phyloP scores from a whole-genome alignment of 2,888 invertebrate species.

The Caenorhabditis macrosperma region DNA sequence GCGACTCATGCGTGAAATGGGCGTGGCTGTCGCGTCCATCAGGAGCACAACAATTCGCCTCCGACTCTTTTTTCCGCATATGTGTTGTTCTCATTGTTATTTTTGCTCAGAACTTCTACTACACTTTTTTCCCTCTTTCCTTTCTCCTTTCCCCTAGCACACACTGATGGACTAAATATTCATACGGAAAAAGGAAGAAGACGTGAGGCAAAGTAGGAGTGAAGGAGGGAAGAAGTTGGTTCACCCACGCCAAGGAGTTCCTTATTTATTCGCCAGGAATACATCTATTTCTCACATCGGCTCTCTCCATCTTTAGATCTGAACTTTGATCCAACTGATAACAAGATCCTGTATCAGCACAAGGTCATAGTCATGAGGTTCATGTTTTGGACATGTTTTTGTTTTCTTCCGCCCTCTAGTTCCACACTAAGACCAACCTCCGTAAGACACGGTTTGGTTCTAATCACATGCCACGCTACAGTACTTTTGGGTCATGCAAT shows the following conservation, averaged over 20 bases:
- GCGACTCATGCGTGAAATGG: constrained; percentile 62
- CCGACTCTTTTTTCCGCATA: constrained; percentile 54
- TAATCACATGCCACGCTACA: not conserved
- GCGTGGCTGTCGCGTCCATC: constrained; percentile 61
- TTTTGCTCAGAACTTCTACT: constrained; percentile 53
- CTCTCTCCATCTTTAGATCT: constrained; percentile 2
- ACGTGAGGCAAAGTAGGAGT: not conserved
- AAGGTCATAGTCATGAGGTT: constrained; percentile 16
- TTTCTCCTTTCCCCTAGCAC: constrained; percentile 14
- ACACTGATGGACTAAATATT: constrained; percentile 48
- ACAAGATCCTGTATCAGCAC: constrained; percentile 31
- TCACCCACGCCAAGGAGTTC: constrained; percentile 45
- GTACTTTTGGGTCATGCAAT: no score
- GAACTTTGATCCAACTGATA: constrained; percentile 45
- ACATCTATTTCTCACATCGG: constrained; percentile 30
- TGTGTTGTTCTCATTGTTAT: constrained; percentile 61
- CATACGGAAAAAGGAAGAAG: constrained; percentile 36
- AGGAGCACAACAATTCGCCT: constrained; percentile 60
- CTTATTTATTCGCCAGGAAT: constrained; percentile 33
- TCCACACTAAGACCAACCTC: not conserved
- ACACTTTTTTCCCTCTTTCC: constrained; percentile 29
- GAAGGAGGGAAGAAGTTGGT: not conserved
- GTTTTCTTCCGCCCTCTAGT: constrained; percentile 12
- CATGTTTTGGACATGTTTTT: constrained; percentile 30
- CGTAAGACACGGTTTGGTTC: not conserved